Evolutionary conservation across 64 coral and sea anemone genomes (phyloP).

Genomic region (Montipora sp.): DNA sequence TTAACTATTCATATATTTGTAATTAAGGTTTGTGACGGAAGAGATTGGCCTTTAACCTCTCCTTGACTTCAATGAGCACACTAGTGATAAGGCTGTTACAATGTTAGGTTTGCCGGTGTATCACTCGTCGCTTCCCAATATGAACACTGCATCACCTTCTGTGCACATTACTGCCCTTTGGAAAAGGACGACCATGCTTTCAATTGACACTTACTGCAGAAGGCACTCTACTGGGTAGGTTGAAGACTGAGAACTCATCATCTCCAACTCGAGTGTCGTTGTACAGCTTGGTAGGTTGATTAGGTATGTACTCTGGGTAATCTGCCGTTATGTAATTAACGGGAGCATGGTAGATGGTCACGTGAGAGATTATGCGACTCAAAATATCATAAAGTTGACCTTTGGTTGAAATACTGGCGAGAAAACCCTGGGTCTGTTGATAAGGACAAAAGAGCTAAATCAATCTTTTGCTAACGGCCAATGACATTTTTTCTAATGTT

Average conservation of each 20-base stretch:
- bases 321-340: not conserved
- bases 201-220: not conserved
- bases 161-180: too few species aligned
- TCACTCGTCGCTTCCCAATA: too few species aligned
- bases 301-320: not conserved
- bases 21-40: too few species aligned
- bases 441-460: not conserved
- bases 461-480: too few species aligned
- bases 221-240: not conserved
- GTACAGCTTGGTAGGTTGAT: slow-evolving; percentile 20
- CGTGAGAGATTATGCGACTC: not conserved
- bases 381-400: not conserved
- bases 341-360: slow-evolving; percentile 3
- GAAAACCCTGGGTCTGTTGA: slow-evolving; percentile 7
- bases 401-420: not conserved
- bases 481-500: too few species aligned
- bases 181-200: not conserved
- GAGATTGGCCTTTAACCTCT: too few species aligned
- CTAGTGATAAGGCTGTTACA: too few species aligned
- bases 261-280: slow-evolving; percentile 5
- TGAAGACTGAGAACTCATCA: not conserved
- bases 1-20: too few species aligned
- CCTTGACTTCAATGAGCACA: too few species aligned
- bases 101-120: too few species aligned
- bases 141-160: too few species aligned